These are phyloP conservation scores for Criorhina ranunculi DNA, from an alignment of 2,888 invertebrate species.

Conservation along the genomic window DNA sequence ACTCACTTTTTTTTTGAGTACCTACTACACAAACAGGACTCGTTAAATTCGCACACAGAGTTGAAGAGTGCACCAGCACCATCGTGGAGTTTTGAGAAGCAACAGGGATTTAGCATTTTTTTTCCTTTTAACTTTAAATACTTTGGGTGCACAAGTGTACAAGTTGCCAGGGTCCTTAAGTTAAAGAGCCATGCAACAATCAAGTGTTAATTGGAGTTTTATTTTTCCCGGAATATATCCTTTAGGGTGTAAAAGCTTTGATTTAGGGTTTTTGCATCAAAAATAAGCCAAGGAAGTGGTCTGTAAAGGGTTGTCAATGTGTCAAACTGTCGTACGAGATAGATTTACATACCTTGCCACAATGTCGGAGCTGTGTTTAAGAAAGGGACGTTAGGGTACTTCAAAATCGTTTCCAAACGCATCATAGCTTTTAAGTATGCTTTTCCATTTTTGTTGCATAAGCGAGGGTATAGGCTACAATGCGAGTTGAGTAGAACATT, in stretches of 20 bases:
- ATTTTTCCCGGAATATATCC: neutral
- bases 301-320: too few relatives aligned
- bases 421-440: too few relatives aligned
- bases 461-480: slow-evolving; percentile 32
- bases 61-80: slow-evolving; percentile 31
- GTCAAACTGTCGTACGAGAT: too few relatives aligned
- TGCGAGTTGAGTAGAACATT: slow-evolving; percentile 15
- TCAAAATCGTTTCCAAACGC: too few relatives aligned
- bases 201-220: slow-evolving; percentile 69
- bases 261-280: too few relatives aligned
- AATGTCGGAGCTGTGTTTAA: too few relatives aligned
- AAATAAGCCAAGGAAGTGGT: too few relatives aligned
- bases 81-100: slow-evolving; percentile 51
- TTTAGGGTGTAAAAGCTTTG: too few relatives aligned
- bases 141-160: slow-evolving; percentile 49
- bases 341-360: too few relatives aligned
- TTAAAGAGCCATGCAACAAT: slow-evolving; percentile 64
- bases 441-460: neutral
- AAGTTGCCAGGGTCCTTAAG: slow-evolving; percentile 61
- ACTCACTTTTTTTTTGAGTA: slow-evolving; percentile 17
- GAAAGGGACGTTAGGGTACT: too few relatives aligned
- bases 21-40: slow-evolving; percentile 51
- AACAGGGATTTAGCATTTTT: slow-evolving; percentile 57
- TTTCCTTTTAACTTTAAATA: slow-evolving; percentile 53
- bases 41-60: slow-evolving; percentile 56